Evolutionary conservation across 2,888 invertebrate genomes (phyloP).

Genomic region (Lutraria lutraria): DNA sequence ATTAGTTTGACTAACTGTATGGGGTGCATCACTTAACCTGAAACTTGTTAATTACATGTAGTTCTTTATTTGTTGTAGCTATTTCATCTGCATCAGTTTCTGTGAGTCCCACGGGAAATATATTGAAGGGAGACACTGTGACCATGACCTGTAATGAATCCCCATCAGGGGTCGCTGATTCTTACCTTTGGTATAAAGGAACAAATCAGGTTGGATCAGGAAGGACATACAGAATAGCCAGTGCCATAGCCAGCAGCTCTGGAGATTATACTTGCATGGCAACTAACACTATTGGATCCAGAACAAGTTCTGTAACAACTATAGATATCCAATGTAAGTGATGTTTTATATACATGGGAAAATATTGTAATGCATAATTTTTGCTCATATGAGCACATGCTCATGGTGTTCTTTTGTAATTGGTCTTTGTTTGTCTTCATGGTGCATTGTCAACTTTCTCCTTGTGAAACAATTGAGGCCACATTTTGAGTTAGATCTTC

Average conservation of each 20-base stretch:
- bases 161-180: constrained; percentile 45
- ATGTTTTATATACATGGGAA: background rate
- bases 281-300: constrained; percentile 30
- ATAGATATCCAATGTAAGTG: constrained; percentile 63
- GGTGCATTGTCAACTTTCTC: no score
- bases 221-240: constrained; percentile 13
- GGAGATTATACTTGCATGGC: constrained; percentile 58
- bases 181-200: constrained; percentile 41
- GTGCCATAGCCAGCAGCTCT: constrained; percentile 20
- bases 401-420: no score
- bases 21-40: no score
- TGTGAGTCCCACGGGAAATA: background rate
- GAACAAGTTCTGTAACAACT: constrained; percentile 10
- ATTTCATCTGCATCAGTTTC: constrained; percentile 38
- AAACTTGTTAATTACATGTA: background rate
- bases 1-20: no score
- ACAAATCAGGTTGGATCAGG: background rate
- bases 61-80: constrained; percentile 42
- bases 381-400: no score
- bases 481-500: no score
- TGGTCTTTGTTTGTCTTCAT: no score
- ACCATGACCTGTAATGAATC: constrained; percentile 52
- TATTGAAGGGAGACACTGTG: constrained; percentile 35
- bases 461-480: no score
- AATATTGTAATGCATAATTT: background rate